Conservation (phyloP, 2,888 invertebrate genomes). For the Ichneumoninae sp. region DNA sequence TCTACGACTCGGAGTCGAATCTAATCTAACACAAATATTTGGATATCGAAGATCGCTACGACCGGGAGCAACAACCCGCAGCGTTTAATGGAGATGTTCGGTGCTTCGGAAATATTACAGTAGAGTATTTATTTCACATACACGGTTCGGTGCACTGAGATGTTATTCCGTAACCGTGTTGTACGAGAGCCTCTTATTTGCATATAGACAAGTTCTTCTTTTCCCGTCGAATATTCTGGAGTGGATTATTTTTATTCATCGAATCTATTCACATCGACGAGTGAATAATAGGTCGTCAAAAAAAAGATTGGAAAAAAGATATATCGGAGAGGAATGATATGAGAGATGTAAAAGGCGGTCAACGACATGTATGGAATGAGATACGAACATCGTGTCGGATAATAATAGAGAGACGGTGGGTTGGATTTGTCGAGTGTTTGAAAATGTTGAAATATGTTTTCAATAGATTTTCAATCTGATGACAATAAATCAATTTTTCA, state of each 20-base stretch:
- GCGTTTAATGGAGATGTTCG: constrained; percentile 8
- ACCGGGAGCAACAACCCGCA: constrained; percentile 23
- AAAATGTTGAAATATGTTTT: too few species aligned
- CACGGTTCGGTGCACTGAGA: background rate
- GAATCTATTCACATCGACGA: background rate
- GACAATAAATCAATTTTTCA: too few species aligned
- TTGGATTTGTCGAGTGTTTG: too few species aligned
- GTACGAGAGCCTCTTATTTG: constrained; percentile 44
- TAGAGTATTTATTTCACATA: background rate
- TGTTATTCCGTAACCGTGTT: background rate
- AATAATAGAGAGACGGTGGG: too few species aligned
- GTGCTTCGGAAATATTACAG: background rate
- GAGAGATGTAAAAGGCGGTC: too few species aligned
- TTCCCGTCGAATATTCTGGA: background rate
- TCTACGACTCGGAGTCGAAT: constrained; percentile 23
- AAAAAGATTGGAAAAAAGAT: background rate
- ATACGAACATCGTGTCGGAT: too few species aligned
- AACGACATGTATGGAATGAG: too few species aligned
- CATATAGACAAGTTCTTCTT: constrained; percentile 54
- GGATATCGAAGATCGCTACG: constrained; percentile 11
- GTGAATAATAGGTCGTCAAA: background rate
- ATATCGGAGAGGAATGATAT: background rate
- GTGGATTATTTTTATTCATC: background rate
- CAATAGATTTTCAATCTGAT: too few species aligned
- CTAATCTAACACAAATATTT: constrained; percentile 62